These are phyloP conservation scores for Lichenostomus cassidix DNA, from an alignment of 2,113 vertebrate species.

Conservation along the genomic window DNA sequence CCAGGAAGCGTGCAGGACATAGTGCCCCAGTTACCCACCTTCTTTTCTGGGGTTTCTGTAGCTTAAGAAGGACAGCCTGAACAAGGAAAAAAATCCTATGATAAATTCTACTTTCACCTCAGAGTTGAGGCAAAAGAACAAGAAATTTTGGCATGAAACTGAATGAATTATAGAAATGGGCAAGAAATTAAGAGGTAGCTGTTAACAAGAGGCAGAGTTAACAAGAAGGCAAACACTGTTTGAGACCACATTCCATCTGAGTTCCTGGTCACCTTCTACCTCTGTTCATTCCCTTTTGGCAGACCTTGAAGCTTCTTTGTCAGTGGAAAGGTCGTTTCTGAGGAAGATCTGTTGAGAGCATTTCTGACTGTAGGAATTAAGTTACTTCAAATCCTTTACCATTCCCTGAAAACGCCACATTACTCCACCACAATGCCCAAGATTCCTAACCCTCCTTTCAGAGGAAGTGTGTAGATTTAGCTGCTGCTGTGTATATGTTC, in stretches of 20 bases:
- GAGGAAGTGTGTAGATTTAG: background rate
- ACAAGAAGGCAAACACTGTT: background rate
- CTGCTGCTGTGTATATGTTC: background rate
- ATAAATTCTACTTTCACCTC: background rate
- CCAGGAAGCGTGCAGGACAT: background rate
- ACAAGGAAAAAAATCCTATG: background rate
- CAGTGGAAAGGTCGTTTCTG: background rate
- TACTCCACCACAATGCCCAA: background rate
- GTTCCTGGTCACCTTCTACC: background rate
- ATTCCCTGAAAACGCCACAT: background rate
- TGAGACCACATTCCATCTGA: background rate
- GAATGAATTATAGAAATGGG: background rate
- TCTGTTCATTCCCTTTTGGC: background rate
- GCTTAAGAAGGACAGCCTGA: background rate
- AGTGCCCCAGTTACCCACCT: background rate
- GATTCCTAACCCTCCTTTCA: background rate
- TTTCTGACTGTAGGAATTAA: background rate
- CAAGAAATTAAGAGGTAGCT: background rate
- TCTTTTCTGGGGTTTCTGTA: background rate
- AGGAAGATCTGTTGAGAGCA: background rate
- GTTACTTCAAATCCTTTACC: background rate
- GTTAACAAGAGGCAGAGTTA: background rate
- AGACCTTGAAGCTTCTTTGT: background rate
- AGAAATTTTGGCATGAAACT: background rate
- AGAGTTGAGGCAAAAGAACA: background rate